Percentiles rank a stretch among this genome's conserved stretches.
These are phyloP conservation scores for Lepus americanus DNA, from an alignment of 2,113 vertebrate genomes.

Conservation along the genomic window DNA sequence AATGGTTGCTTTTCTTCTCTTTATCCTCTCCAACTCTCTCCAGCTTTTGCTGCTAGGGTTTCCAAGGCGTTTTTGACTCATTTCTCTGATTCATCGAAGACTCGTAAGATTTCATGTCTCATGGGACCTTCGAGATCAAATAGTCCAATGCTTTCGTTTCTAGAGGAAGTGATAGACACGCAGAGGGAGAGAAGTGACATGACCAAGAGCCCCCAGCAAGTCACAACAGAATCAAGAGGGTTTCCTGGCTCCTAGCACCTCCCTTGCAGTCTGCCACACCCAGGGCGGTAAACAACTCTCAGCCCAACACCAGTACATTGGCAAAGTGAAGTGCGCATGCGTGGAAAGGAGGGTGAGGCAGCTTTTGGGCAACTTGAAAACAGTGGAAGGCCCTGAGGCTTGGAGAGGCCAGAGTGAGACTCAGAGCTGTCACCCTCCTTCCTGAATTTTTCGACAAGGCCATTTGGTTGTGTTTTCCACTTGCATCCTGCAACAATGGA, in stretches of 20 bases:
- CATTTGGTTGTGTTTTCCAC: background rate
- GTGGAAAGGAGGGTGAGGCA: background rate
- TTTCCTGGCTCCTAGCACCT: background rate
- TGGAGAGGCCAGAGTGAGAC: background rate
- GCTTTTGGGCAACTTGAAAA: background rate
- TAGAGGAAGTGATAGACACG: conserved; percentile 48
- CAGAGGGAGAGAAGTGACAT: background rate
- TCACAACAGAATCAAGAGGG: background rate
- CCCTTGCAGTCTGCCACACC: background rate
- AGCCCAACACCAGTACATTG: background rate
- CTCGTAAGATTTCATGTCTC: conserved; percentile 34
- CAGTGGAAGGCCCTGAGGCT: background rate
- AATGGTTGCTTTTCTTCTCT: background rate
- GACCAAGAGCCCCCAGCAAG: background rate
- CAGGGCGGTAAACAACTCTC: conserved; percentile 12
- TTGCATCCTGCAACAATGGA: background rate
- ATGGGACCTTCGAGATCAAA: conserved; percentile 7
- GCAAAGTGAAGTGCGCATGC: background rate
- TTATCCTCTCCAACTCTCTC: background rate
- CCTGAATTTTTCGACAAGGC: background rate
- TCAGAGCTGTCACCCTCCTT: background rate
- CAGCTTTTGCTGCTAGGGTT: background rate
- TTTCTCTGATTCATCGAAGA: conserved; percentile 50
- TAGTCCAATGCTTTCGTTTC: conserved; percentile 31
- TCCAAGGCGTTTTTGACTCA: conserved; percentile 44